Percentiles rank a stretch among this genome's conserved stretches.
These are phyloP conservation scores for Himalopsyche kuldschensis DNA, from an alignment of 2,888 invertebrate species.

Conservation along the genomic window DNA sequence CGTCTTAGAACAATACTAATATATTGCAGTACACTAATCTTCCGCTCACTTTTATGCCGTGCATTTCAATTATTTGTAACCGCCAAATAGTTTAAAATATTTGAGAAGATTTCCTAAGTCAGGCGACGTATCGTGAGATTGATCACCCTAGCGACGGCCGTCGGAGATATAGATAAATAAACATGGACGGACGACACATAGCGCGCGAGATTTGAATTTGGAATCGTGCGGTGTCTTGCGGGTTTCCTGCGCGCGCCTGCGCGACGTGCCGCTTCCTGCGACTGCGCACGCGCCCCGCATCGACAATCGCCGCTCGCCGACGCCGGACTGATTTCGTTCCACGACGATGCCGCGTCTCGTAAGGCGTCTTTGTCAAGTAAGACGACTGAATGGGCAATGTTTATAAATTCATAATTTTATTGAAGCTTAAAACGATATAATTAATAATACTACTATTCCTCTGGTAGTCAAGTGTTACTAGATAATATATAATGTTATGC, in stretches of 20 bases:
- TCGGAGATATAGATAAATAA: conserved; percentile 13
- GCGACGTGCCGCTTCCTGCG: conserved; percentile 34
- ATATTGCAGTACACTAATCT: no score
- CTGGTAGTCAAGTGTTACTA: no score
- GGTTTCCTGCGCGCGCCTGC: conserved; percentile 31
- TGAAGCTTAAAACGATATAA: no score
- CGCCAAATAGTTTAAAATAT: neutral
- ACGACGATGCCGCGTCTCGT: neutral
- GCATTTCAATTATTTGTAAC: neutral
- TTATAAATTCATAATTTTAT: no score
- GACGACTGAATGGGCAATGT: neutral
- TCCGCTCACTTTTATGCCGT: neutral
- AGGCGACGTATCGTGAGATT: conserved; percentile 23
- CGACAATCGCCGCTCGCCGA: conserved; percentile 14
- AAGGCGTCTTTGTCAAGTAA: neutral
- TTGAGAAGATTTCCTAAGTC: neutral
- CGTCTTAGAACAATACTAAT: no score
- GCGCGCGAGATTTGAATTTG: conserved; percentile 32
- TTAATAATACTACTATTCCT: no score
- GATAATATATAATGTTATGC: no score
- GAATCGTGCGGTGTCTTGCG: conserved; percentile 28
- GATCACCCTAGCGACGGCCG: conserved; percentile 18
- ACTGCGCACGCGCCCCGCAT: conserved; percentile 27
- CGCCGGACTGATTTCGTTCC: conserved; percentile 27
- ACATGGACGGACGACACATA: conserved; percentile 3